Conservation (phyloP, 1,140 invertebrate genomes). For the Papilio xuthus region DNA sequence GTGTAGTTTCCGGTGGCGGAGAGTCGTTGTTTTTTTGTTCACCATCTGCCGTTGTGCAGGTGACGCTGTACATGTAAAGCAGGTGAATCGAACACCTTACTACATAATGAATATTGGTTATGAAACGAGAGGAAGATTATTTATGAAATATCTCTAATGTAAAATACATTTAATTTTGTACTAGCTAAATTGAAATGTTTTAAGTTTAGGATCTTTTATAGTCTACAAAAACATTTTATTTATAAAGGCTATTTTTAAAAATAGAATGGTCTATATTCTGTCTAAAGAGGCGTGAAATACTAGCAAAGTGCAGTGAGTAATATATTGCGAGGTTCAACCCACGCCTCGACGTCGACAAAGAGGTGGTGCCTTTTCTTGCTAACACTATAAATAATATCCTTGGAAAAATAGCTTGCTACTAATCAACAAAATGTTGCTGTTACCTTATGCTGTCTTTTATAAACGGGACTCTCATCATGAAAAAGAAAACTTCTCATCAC, state of each 20-base stretch:
- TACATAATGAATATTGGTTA: slow-evolving; percentile 31
- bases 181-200: not conserved
- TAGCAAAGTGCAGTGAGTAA: not conserved
- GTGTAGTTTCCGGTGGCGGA: slow-evolving; percentile 52
- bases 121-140: too few relatives aligned
- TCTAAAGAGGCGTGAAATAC: not conserved
- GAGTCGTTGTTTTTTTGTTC: slow-evolving; percentile 66
- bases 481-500: too few relatives aligned
- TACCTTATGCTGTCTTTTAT: not conserved
- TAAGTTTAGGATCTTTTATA: not conserved
- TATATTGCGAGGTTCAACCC: not conserved
- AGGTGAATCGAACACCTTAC: slow-evolving; percentile 73
- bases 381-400: not conserved
- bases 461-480: not conserved
- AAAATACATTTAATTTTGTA: not conserved
- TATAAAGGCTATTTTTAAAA: not conserved
- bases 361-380: not conserved
- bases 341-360: not conserved
- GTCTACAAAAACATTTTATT: not conserved
- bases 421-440: not conserved
- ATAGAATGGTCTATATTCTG: not conserved
- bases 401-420: not conserved
- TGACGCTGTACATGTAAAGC: slow-evolving; percentile 73
- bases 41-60: slow-evolving; percentile 72
- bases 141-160: too few relatives aligned